Evolutionary conservation across 2,797 vertebrate genomes (phyloP).

Genomic region (Tenualosa thibaudeaui): DNA sequence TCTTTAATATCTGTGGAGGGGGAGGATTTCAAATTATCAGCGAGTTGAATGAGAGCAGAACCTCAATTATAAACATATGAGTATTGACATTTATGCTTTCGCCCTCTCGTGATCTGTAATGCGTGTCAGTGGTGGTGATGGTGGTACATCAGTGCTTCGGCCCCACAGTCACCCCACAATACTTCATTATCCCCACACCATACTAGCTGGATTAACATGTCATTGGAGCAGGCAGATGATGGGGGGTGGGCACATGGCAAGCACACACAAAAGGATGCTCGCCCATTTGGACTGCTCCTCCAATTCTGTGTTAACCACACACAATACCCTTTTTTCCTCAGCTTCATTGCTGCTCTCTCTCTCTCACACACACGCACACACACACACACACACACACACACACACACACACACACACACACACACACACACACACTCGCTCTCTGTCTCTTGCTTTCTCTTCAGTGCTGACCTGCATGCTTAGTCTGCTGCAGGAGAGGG

Average conservation of each 20-base stretch:
- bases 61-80: not conserved
- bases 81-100: constrained; percentile 1
- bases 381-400: constrained; percentile 41
- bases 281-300: not conserved
- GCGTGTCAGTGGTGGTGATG: constrained; percentile 3
- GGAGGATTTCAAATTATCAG: not conserved
- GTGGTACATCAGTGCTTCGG: not conserved
- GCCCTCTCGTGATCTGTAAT: not conserved
- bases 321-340: constrained; percentile 49
- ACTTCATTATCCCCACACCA: constrained; percentile 37
- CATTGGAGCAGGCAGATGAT: constrained; percentile 40
- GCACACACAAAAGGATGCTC: not conserved
- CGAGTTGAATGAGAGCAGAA: not conserved
- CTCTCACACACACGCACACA: not conserved
- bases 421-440: not conserved
- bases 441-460: not conserved
- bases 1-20: constrained; percentile 27
- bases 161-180: constrained; percentile 31
- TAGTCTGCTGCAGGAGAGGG: constrained; percentile 60
- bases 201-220: constrained; percentile 45
- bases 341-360: constrained; percentile 50
- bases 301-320: constrained; percentile 48
- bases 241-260: not conserved
- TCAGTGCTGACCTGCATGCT: constrained; percentile 57
- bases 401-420: not conserved